Evolutionary conservation across 2,888 invertebrate genomes (phyloP).

Genomic region (Acleris literana): DNA sequence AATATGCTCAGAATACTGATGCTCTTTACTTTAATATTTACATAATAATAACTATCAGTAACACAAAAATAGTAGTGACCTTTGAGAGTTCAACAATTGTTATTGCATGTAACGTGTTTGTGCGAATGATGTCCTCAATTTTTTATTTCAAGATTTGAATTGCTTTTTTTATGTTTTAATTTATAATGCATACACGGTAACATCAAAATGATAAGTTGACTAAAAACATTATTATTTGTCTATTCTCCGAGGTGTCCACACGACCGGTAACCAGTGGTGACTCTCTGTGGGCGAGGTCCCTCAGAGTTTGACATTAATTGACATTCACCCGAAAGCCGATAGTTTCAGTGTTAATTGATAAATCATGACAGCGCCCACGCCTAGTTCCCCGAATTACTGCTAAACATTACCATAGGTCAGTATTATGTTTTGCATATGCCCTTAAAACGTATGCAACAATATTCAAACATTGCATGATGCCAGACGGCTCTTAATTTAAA

Average conservation of each 20-base stretch:
- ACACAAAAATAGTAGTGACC: too few relatives aligned
- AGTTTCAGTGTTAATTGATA: conserved; percentile 74
- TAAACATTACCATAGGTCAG: conserved; percentile 13
- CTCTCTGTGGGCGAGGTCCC: conserved; percentile 50
- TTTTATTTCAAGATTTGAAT: too few relatives aligned
- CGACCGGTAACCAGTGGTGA: background rate
- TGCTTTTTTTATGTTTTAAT: too few relatives aligned
- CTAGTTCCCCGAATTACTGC: conserved; percentile 46
- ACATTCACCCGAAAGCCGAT: conserved; percentile 71
- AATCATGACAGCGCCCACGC: conserved; percentile 60
- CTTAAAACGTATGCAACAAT: background rate
- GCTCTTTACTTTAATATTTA: too few relatives aligned
- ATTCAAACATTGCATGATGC: background rate
- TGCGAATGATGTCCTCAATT: too few relatives aligned
- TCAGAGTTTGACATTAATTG: conserved; percentile 68
- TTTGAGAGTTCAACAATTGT: too few relatives aligned
- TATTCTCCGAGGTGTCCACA: conserved; percentile 7
- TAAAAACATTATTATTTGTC: conserved; percentile 1
- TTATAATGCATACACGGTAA: too few relatives aligned
- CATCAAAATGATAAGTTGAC: too few relatives aligned
- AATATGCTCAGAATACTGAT: too few relatives aligned
- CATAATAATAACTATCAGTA: too few relatives aligned
- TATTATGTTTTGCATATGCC: background rate
- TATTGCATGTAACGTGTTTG: too few relatives aligned
- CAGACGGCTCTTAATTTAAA: background rate